These are phyloP conservation scores for Dromaius novaehollandiae DNA, from an alignment of 2,113 vertebrate species.

Conservation along the genomic window DNA sequence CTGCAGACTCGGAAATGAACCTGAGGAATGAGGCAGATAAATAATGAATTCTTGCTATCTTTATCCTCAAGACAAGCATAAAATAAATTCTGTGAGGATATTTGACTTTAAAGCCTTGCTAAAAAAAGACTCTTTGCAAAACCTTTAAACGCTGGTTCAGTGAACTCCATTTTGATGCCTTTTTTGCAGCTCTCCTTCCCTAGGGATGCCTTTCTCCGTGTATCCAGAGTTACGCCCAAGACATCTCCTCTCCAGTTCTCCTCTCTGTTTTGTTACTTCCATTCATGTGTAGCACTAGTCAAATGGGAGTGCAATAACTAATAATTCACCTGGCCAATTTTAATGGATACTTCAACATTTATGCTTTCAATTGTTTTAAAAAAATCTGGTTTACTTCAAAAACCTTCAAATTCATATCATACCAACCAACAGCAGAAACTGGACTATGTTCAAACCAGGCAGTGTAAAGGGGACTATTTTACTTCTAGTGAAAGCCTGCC, in stretches of 20 bases:
- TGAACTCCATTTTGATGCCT: slow-evolving; percentile 40
- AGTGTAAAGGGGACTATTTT: neutral
- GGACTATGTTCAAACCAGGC: neutral
- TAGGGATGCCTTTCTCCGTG: neutral
- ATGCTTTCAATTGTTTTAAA: neutral
- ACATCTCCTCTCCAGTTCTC: neutral
- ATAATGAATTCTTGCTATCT: neutral
- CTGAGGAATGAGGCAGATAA: neutral
- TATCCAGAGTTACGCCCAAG: neutral
- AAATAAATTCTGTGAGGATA: slow-evolving; percentile 13
- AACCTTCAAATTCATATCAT: neutral
- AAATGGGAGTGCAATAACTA: neutral
- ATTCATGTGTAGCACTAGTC: neutral
- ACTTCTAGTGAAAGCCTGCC: neutral
- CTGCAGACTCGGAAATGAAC: neutral
- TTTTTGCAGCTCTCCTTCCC: slow-evolving; percentile 41
- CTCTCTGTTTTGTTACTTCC: neutral
- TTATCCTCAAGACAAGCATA: slow-evolving; percentile 26
- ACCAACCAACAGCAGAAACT: neutral
- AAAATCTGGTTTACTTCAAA: neutral
- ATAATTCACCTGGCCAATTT: neutral
- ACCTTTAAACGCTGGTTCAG: neutral
- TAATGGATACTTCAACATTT: neutral
- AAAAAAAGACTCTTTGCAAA: slow-evolving; percentile 11
- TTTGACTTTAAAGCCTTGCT: slow-evolving; percentile 34